Percentiles rank a stretch among this genome's conserved stretches.
Conservation (phyloP, 2,113 vertebrate genomes). For the Dunckerocampus dactyliophorus region DNA sequence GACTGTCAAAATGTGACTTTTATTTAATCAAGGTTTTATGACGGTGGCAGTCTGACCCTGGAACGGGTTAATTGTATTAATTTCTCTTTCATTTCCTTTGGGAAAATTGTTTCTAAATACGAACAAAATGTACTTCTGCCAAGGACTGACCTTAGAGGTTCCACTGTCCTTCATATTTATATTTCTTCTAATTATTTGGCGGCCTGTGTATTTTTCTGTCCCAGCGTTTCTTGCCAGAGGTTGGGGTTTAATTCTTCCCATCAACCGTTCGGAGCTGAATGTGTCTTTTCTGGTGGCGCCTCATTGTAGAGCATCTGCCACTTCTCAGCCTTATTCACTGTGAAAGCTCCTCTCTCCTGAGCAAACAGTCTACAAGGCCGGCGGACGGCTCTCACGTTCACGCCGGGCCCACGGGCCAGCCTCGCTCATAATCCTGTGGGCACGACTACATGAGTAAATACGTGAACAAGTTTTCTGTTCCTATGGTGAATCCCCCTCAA, state of each 20-base stretch:
- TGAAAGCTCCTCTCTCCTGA: conserved; percentile 66
- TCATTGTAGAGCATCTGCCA: conserved; percentile 68
- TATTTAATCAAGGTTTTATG: too few species aligned
- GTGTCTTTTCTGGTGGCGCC: conserved; percentile 60
- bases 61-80: too few species aligned
- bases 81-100: too few species aligned
- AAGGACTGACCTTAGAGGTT: conserved; percentile 9
- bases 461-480: conserved; percentile 61
- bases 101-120: too few species aligned
- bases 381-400: conserved; percentile 48
- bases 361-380: conserved; percentile 62
- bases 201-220: conserved; percentile 16
- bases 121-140: too few species aligned
- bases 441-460: conserved; percentile 58
- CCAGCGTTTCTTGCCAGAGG: conserved; percentile 17
- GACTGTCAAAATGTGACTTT: too few species aligned
- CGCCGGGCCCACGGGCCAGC: conserved; percentile 32
- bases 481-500: conserved; percentile 37
- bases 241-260: conserved; percentile 35
- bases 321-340: conserved; percentile 68
- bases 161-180: conserved; percentile 17
- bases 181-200: conserved; percentile 8
- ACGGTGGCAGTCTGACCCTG: too few species aligned
- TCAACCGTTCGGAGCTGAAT: conserved; percentile 45
- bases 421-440: conserved; percentile 56